Base-by-base conservation (phyloP, 2,797 vertebrate species). In the Tapera naevia region DNA sequence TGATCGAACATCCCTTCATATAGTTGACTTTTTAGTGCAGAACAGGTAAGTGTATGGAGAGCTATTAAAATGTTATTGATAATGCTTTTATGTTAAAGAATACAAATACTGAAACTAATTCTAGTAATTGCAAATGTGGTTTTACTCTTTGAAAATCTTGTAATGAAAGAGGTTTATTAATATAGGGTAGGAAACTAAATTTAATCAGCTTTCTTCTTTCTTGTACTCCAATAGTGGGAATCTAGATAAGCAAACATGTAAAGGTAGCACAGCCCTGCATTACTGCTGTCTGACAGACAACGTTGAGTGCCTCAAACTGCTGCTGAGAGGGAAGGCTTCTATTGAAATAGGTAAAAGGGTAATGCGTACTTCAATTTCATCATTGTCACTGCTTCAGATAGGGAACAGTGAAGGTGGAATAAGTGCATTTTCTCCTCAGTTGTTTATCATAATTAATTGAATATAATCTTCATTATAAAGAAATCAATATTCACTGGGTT, bases 281-380 rank as follows among this genome's bases (percentile, higher is more conserved):
- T 99, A 99, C 97, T 99, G 99, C 98, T 99, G 99, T 92, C 98
- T 99, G 96, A 99, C 99, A 0, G 99, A 99, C 98, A 99, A 99
- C 70, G 98, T 98, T 4, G 99, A 99, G 97, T 99, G 99, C 98
- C 98, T 99, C 94, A 99, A 99, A 94, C 98, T 99, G 91, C 98
- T 99, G 65, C 98, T 99, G 90, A 98, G 99, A 60, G 99, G 99
- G 28, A 99, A 99, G 88, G 99, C 99, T 87, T 98, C 99, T 96
- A 99, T 99, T 88, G 99, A 99, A 94, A 99, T 99, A 30, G 99
- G 99, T 99, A 97, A 98, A 98, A 41, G 53, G 69, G 69, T 86
- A 94, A 83, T 30, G 57, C 69, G 61, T 94, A 48, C 50, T 91
- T 90, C 9, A 1, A 6, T 82, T 84, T 81, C 67, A 6, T 86